phyloP scores from a whole-genome alignment of 2,113 vertebrate genomes.

The Thamnaconus septentrionalis region DNA sequence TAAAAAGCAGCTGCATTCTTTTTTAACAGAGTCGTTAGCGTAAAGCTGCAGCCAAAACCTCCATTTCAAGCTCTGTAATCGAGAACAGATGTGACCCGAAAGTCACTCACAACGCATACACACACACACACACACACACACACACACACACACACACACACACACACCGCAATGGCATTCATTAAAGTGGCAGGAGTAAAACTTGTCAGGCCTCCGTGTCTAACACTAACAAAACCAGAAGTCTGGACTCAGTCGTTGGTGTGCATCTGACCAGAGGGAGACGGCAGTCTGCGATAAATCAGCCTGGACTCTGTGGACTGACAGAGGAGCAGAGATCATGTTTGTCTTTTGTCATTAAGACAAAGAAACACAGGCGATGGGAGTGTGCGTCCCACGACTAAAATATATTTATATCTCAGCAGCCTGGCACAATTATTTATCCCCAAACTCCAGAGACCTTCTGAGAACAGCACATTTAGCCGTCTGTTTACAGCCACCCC shows the following conservation, averaged over 20 bases:
- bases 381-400: neutral
- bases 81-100: conserved; percentile 30
- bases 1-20: neutral
- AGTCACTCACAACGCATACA: no score
- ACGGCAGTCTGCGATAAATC: conserved; percentile 23
- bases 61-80: neutral
- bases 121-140: no score
- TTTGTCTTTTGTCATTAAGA: neutral
- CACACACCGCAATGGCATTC: neutral
- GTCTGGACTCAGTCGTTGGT: conserved; percentile 28
- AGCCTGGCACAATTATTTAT: no score
- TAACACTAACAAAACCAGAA: conserved; percentile 31
- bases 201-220: neutral
- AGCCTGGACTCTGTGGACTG: conserved; percentile 2
- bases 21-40: neutral
- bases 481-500: no score
- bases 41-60: neutral
- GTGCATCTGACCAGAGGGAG: conserved; percentile 17
- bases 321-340: neutral
- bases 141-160: neutral
- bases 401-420: no score
- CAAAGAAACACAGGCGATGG: neutral
- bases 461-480: no score
- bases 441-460: no score
- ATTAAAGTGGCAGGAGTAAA: conserved; percentile 23